Evolutionary conservation across 2,113 vertebrate genomes (phyloP).

Genomic region (Nibea albiflora): DNA sequence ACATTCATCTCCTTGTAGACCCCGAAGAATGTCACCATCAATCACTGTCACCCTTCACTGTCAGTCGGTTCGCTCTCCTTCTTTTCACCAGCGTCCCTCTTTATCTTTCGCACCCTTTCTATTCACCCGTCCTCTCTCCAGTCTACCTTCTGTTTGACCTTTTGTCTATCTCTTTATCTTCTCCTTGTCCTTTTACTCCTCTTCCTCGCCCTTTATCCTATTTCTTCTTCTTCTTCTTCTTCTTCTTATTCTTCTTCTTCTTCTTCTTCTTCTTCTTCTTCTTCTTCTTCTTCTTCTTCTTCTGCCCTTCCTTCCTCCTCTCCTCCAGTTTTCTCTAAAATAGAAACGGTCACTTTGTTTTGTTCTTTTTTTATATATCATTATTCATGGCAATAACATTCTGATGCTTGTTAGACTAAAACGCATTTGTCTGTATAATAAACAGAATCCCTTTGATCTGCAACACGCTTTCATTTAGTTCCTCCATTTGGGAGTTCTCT

Average conservation of each 20-base stretch:
- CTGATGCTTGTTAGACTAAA: slow-evolving; percentile 52
- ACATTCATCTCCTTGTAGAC: slow-evolving; percentile 77
- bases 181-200: slow-evolving; percentile 27
- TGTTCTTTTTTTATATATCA: slow-evolving; percentile 9
- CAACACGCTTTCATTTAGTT: slow-evolving; percentile 61
- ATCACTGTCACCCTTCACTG: slow-evolving; percentile 74
- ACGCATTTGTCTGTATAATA: slow-evolving; percentile 57
- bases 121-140: slow-evolving; percentile 28
- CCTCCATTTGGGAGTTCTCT: slow-evolving; percentile 44
- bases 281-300: neutral
- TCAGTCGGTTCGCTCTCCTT: slow-evolving; percentile 51
- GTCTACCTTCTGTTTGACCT: slow-evolving; percentile 54
- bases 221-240: neutral
- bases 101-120: slow-evolving; percentile 32
- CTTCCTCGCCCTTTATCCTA: slow-evolving; percentile 19
- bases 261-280: too few species aligned
- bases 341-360: slow-evolving; percentile 12
- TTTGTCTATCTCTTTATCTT: slow-evolving; percentile 43
- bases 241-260: too few species aligned
- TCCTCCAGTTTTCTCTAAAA: slow-evolving; percentile 1
- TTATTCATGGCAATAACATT: slow-evolving; percentile 29
- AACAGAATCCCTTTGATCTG: slow-evolving; percentile 66
- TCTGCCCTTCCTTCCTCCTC: neutral
- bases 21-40: slow-evolving; percentile 80
- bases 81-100: slow-evolving; percentile 20